Evolutionary conservation across 2,888 invertebrate species (phyloP), one percentile per base, ranked within the genome.

Genomic region (Ophioninae sp.): DNA sequence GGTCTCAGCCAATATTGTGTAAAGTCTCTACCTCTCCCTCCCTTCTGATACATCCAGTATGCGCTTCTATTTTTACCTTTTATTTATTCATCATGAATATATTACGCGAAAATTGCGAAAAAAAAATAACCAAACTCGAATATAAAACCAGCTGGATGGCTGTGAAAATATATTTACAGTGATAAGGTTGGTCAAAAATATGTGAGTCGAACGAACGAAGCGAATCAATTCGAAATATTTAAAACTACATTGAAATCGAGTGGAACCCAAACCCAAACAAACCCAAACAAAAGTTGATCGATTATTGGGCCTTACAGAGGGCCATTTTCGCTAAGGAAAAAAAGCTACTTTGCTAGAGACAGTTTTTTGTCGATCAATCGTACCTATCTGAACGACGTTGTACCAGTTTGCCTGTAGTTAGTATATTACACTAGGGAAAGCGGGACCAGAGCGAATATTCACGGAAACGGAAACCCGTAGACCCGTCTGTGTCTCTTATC

Each of bases 1-100:
- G 23, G 51, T 71, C 69, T 69, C 63, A 51, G 78, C 78, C 78
- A 78, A 78, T 78, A 78, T 78, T 63, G 44, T 71, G 68, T 56
- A 63, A 61, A 23, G 74, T 64, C 67, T 59, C 39, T 30, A 1
- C 30, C 30, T 30, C 30, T 3, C 30, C 3, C 1, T 30, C 30
- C 3, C 30, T 30, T 30, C 30, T 8, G 30, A 59, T 63, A 64
- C 20, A 63, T 58, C 20, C 13, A 68, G 67, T 44, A 51, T 75
- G 63, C 30, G 58, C 17, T 59, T 39, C 30, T 39, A 58, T 59
- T 3, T 22, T 39, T 30, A 63, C 20, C 8, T 22, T 59, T 20
- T 9, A 17, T 37, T 37, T 37, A 71, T 71, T 68, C 30, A 71
- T 71, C 58, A 37, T 71, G 44, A 61, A 63, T 61, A 63, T 23